Percentiles rank a stretch among this genome's conserved stretches.
These are phyloP conservation scores for Rhizomys pruinosus DNA, from an alignment of 2,113 vertebrate genomes.

Conservation along the genomic window DNA sequence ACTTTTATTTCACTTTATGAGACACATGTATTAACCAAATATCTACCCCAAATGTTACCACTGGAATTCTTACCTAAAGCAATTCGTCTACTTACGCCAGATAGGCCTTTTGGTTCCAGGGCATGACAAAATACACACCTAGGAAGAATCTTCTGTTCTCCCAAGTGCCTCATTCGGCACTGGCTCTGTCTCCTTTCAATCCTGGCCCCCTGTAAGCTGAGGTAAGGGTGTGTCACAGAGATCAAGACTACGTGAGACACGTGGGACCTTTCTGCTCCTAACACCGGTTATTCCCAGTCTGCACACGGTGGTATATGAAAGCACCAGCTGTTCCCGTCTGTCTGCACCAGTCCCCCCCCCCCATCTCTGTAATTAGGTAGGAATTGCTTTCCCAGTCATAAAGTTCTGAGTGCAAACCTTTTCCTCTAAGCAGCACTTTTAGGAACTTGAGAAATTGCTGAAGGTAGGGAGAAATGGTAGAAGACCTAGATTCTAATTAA, in stretches of 20 bases:
- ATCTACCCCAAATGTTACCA: background rate
- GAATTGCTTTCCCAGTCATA: conserved; percentile 25
- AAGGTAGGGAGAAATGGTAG: conserved; percentile 66
- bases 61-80: background rate
- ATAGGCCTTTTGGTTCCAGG: background rate
- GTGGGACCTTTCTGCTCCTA: background rate
- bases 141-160: conserved; percentile 13
- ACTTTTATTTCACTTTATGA: background rate
- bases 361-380: background rate
- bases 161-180: background rate
- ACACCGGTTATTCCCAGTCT: background rate
- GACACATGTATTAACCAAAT: background rate
- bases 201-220: background rate
- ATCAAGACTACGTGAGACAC: conserved; percentile 7
- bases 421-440: conserved; percentile 61
- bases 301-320: background rate
- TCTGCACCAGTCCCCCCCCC: background rate
- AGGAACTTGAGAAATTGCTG: conserved; percentile 71
- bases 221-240: background rate
- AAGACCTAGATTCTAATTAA: conserved; percentile 71
- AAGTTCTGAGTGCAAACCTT: conserved; percentile 31
- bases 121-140: conserved; percentile 12
- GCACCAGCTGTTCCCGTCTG: background rate
- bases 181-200: background rate
- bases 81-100: background rate